phyloP scores from a whole-genome alignment of 2,113 vertebrate species.

The Archocentrus centrarchus region DNA sequence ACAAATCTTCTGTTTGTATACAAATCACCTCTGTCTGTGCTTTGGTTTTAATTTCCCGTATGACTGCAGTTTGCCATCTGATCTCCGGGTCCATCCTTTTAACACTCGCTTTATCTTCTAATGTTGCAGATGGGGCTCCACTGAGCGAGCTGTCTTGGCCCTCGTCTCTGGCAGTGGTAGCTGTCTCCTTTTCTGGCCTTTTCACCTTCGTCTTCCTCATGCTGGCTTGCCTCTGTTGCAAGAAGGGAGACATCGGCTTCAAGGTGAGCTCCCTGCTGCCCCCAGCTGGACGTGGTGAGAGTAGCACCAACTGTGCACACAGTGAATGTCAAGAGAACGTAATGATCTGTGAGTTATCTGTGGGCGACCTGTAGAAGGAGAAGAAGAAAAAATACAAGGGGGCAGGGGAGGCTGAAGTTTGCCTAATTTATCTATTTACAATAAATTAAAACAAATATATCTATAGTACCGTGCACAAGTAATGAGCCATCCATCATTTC shows the following conservation, averaged over 20 bases:
- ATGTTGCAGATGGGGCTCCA: constrained; percentile 87
- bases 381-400: too few species aligned
- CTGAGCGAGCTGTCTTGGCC: constrained; percentile 96
- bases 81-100: constrained; percentile 14
- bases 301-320: neutral
- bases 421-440: neutral
- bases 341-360: neutral
- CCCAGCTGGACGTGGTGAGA: constrained; percentile 32
- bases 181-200: constrained; percentile 94
- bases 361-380: neutral
- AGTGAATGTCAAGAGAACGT: neutral
- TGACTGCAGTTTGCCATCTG: constrained; percentile 17
- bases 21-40: constrained; percentile 36
- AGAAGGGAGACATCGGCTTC: constrained; percentile 96
- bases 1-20: constrained; percentile 20
- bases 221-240: constrained; percentile 98
- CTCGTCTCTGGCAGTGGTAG: constrained; percentile 92
- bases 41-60: constrained; percentile 55
- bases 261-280: constrained; percentile 87
- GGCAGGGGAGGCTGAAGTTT: accelerated
- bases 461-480: too few species aligned
- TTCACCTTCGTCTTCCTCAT: constrained; percentile 97
- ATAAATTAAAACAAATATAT: too few species aligned
- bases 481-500: too few species aligned
- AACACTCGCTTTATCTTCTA: constrained; percentile 35